These are phyloP conservation scores for Philotrypesis tridentata DNA, from an alignment of 1,140 invertebrate genomes.

Conservation along the genomic window DNA sequence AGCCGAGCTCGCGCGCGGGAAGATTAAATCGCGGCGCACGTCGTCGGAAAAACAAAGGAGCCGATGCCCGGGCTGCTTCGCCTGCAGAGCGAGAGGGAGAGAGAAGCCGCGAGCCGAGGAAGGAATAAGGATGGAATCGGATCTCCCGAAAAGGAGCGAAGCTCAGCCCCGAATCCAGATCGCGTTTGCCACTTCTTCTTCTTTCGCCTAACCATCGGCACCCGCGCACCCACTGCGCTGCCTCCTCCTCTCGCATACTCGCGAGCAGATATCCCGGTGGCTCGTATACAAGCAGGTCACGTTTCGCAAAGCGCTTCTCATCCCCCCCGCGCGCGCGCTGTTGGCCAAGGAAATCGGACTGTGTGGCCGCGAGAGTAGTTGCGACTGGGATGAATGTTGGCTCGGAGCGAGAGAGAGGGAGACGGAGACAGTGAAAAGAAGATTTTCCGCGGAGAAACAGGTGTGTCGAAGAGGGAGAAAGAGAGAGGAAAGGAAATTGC, in stretches of 20 bases:
- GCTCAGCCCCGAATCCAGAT: not conserved
- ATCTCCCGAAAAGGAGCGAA: not conserved
- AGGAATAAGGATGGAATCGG: not conserved
- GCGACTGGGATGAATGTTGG: not conserved
- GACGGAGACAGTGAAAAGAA: slow-evolving; percentile 12
- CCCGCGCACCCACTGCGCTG: not conserved
- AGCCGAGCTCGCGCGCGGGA: not conserved
- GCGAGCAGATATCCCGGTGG: not conserved
- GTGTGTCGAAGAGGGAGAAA: slow-evolving; percentile 1
- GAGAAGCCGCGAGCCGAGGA: not conserved
- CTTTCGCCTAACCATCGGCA: not conserved
- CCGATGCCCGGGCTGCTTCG: not conserved
- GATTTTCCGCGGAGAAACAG: slow-evolving; percentile 22
- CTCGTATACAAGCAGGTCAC: slow-evolving; percentile 41
- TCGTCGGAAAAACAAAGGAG: slow-evolving; percentile 18
- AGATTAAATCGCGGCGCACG: slow-evolving; percentile 44
- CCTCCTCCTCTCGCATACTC: too few species aligned
- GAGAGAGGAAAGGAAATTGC: not conserved
- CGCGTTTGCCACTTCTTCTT: not conserved
- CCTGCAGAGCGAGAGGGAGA: too few species aligned
- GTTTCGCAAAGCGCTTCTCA: slow-evolving; percentile 32
- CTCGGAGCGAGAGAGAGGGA: not conserved
- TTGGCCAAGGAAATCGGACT: slow-evolving; percentile 4
- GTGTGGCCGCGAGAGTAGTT: not conserved
- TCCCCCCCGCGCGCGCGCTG: not conserved